Conservation (phyloP, 2,797 vertebrate species). For the Phalloptychus januarius region DNA sequence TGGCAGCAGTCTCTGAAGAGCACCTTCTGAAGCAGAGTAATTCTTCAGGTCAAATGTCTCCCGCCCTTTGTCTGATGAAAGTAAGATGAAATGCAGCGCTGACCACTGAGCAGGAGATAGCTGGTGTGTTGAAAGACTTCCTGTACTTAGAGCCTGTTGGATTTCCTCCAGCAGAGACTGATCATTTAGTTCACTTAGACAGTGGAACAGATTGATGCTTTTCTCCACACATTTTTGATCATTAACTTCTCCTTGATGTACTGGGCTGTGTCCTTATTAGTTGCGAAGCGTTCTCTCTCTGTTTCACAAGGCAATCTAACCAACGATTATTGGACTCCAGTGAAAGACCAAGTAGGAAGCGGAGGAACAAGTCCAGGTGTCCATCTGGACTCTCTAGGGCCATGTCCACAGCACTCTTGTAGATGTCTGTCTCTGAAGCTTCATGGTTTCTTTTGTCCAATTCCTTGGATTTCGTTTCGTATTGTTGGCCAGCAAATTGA, state of each 20-base stretch:
- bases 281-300: fast-evolving
- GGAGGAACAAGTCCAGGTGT: constrained; percentile 4
- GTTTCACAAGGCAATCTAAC: not conserved
- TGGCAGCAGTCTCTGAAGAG: too few relatives aligned
- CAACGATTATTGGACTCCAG: not conserved
- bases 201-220: constrained; percentile 2
- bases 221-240: not conserved
- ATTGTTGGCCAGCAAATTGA: not conserved
- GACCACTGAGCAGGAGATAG: not conserved
- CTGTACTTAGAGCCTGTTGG: not conserved
- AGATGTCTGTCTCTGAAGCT: not conserved
- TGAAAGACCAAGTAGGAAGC: not conserved
- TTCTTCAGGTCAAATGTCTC: not conserved
- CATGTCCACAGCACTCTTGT: not conserved
- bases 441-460: fast-evolving
- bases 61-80: not conserved
- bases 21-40: too few relatives aligned
- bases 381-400: not conserved
- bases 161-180: not conserved
- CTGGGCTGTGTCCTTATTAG: not conserved
- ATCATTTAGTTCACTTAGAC: not conserved
- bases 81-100: not conserved
- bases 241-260: not conserved
- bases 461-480: not conserved
- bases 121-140: not conserved